phyloP scores from a whole-genome alignment of 2,888 invertebrate genomes.

The Cantharis nigra region DNA sequence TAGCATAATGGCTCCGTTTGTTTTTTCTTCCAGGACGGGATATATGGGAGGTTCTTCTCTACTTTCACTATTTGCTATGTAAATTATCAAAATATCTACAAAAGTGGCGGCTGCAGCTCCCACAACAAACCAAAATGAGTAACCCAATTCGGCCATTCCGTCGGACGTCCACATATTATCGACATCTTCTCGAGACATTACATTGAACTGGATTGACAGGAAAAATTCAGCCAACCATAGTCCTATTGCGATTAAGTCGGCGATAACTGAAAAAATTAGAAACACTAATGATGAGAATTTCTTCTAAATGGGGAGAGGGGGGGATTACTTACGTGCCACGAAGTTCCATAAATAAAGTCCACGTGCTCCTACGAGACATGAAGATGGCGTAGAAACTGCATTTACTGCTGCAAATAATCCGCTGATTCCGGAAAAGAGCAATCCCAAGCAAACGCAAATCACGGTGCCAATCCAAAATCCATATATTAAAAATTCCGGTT shows the following conservation, averaged over 20 bases:
- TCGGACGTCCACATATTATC: conserved; percentile 83
- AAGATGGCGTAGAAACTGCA: conserved; percentile 74
- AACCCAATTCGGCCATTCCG: conserved; percentile 79
- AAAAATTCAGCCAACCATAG: conserved; percentile 87
- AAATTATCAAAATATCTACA: conserved; percentile 73
- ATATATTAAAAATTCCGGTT: conserved; percentile 68
- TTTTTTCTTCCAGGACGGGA: conserved; percentile 76
- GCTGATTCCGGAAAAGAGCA: conserved; percentile 71
- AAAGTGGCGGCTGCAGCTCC: conserved; percentile 71
- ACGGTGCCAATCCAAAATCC: conserved; percentile 79
- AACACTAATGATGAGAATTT: not conserved
- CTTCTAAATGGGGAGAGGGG: too few relatives aligned
- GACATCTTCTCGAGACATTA: conserved; percentile 78
- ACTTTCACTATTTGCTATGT: conserved; percentile 71
- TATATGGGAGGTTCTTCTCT: conserved; percentile 67
- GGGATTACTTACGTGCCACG: conserved; percentile 67
- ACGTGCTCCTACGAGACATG: conserved; percentile 68
- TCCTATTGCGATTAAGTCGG: conserved; percentile 74
- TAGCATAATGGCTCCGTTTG: conserved; percentile 84
- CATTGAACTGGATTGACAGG: conserved; percentile 78
- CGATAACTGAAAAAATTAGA: conserved; percentile 65
- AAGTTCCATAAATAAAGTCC: conserved; percentile 81
- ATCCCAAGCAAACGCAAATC: conserved; percentile 68
- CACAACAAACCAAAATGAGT: conserved; percentile 86
- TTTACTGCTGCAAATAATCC: conserved; percentile 80